Evolutionary conservation across 2,113 vertebrate genomes (phyloP), one percentile per base, ranked within the genome.

Genomic region (Lates calcarifer): DNA sequence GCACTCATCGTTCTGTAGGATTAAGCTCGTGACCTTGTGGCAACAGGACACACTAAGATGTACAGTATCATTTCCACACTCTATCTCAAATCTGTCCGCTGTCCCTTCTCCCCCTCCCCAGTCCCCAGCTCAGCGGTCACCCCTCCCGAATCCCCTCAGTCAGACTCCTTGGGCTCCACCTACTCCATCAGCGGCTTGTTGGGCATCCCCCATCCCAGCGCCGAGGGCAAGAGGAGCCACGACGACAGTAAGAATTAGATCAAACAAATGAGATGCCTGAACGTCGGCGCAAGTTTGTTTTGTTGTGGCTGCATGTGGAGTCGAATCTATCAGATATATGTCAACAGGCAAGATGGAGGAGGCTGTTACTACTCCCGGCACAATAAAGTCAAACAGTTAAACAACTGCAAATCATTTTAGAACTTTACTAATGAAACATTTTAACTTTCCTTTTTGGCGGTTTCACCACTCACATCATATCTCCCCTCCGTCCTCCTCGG

Each of bases 131-230:
- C 97, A 0, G 95, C 96, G 0, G 97, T 98, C 51, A 98, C 97
- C 0, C 97, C 97, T 31, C 97, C 97, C 0, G 96, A 98, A 87
- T 98, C 97, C 13, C 97, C 97, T 0, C 97, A 97, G 74, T 97
- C 96, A 0, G 97, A 98, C 86, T 97, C 97, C 18, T 87, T 97
- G 86, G 97, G 96, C 70, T 97, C 97, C 70, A 97, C 96, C 76
- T 98, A 98, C 90, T 97, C 97, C 90, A 98, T 98, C 92, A 98
- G 93, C 0, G 97, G 97, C 29, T 91, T 98, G 74, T 92, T 98
- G 87, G 97, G 97, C 1, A 97, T 97, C 18, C 94, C 95, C 12
- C 96, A 95, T 77, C 90, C 95, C 28, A 90, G 89, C 29, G 37
- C 82, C 0, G 96, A 97, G 26, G 93, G 94, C 91, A 97, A 97